A percentile compares a stretch with the other conserved stretches of the same genome.
Evolutionary conservation across 1,140 invertebrate species (phyloP).

Genomic region (Ceratosolen solmsi): DNA sequence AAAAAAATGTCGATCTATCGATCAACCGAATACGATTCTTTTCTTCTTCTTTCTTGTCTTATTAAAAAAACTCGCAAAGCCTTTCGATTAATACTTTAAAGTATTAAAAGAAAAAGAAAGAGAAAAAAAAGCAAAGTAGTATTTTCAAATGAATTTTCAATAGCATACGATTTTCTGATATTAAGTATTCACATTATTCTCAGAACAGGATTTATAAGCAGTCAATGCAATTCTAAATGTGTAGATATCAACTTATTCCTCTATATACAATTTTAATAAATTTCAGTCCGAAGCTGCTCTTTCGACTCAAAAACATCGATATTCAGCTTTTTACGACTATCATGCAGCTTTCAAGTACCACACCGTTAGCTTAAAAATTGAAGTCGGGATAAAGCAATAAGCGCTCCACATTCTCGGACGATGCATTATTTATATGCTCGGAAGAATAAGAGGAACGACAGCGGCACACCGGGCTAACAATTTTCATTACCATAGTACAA

Average conservation of each 20-base stretch:
- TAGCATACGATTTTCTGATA: background rate
- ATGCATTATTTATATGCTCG: background rate
- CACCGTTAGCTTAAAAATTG: background rate
- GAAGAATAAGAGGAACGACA: background rate
- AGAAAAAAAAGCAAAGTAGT: too few relatives aligned
- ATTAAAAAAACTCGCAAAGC: too few relatives aligned
- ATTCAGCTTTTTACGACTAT: background rate
- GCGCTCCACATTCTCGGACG: background rate
- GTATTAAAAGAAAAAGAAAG: too few relatives aligned
- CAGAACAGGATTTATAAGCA: background rate
- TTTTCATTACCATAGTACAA: background rate
- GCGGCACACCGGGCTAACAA: background rate
- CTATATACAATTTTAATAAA: constrained; percentile 9
- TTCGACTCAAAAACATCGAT: background rate
- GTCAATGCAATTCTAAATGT: background rate
- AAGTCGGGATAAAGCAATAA: background rate
- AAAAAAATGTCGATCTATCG: too few relatives aligned
- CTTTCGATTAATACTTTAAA: too few relatives aligned
- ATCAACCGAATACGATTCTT: too few relatives aligned
- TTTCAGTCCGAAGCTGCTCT: background rate
- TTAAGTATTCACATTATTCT: background rate
- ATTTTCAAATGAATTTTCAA: too few relatives aligned
- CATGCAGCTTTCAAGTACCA: background rate
- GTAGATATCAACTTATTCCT: background rate
- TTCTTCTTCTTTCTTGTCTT: too few relatives aligned